Evolutionary conservation across 1,140 invertebrate species (phyloP).

Genomic region (Monomorium pharaonis): DNA sequence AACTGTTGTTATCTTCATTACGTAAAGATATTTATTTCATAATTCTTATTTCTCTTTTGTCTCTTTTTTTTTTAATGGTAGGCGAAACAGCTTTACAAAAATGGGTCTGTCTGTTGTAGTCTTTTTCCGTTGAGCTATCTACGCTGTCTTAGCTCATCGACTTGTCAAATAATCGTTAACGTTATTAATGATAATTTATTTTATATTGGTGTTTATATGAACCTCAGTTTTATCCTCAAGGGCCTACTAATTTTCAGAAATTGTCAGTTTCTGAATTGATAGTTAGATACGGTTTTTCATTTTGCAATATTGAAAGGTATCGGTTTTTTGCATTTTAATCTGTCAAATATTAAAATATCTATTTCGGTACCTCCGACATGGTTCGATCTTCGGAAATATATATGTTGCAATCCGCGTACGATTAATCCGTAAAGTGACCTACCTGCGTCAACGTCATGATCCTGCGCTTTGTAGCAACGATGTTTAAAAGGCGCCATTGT

Average conservation of each 20-base stretch:
- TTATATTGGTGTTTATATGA: too few relatives aligned
- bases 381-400: neutral
- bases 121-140: neutral
- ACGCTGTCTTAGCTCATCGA: neutral
- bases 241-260: neutral
- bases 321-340: neutral
- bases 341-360: neutral
- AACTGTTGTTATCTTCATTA: conserved; percentile 23
- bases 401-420: neutral
- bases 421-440: conserved; percentile 7
- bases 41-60: neutral
- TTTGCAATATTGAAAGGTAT: neutral
- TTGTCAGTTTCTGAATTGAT: neutral
- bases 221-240: neutral
- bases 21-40: conserved; percentile 5
- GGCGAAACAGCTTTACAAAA: neutral
- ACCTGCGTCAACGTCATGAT: conserved; percentile 18
- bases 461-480: neutral
- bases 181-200: too few relatives aligned
- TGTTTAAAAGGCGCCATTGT: conserved; percentile 30
- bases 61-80: neutral
- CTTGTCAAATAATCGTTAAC: neutral
- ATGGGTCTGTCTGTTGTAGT: neutral
- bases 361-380: neutral
- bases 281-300: neutral